A percentile compares a stretch with the other conserved stretches of the same genome.
phyloP scores from a whole-genome alignment of 2,888 invertebrate genomes.

The Xylocampa areola region DNA sequence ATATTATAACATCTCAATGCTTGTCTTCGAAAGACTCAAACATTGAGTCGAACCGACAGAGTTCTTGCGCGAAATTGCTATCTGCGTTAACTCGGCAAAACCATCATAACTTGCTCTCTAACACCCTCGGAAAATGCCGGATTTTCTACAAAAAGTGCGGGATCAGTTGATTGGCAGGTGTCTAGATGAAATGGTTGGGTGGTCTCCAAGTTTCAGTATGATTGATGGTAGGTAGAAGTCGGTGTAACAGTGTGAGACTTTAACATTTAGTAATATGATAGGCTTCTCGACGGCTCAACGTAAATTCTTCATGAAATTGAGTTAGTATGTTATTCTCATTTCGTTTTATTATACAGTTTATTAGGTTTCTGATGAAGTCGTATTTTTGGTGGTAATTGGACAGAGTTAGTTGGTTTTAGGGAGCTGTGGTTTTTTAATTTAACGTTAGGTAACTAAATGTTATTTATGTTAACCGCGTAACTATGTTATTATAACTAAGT shows the following conservation, averaged over 20 bases:
- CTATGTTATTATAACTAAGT: too few relatives aligned
- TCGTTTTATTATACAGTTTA: constrained; percentile 33
- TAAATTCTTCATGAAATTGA: constrained; percentile 33
- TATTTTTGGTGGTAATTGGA: constrained; percentile 9
- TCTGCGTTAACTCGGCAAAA: constrained; percentile 65
- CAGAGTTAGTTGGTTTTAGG: too few relatives aligned
- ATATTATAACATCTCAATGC: constrained; percentile 52
- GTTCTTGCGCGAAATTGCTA: constrained; percentile 71
- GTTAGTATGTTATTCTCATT: constrained; percentile 35
- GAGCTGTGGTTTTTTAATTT: too few relatives aligned
- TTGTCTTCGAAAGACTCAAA: constrained; percentile 58
- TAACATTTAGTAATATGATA: constrained; percentile 58
- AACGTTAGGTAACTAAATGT: too few relatives aligned
- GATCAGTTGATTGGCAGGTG: constrained; percentile 52
- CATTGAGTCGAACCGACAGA: constrained; percentile 62
- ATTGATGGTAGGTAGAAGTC: constrained; percentile 67
- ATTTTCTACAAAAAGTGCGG: not conserved
- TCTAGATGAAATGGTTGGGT: constrained; percentile 49
- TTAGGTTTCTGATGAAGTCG: constrained; percentile 27
- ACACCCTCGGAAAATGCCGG: constrained; percentile 12
- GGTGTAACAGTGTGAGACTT: constrained; percentile 40
- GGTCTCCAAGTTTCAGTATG: constrained; percentile 62
- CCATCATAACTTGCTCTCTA: constrained; percentile 53
- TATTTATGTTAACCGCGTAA: too few relatives aligned
- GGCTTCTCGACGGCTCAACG: constrained; percentile 21